Evolutionary conservation across 1,140 invertebrate species (phyloP).

Genomic region (Meloidogyne exigua): DNA sequence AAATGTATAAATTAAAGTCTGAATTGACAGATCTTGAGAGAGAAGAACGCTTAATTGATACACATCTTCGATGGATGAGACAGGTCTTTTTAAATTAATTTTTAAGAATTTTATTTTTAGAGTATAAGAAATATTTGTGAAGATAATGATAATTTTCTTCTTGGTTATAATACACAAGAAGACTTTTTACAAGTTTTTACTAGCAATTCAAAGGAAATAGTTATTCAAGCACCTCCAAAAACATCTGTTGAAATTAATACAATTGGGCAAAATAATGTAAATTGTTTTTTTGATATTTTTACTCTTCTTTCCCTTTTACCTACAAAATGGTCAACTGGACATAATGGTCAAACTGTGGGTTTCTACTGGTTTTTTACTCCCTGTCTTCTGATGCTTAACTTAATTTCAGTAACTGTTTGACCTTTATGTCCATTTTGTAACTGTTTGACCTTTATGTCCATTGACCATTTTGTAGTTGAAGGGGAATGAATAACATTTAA

Average conservation of each 20-base stretch:
- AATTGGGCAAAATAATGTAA: slow-evolving; percentile 11
- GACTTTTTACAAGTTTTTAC: slow-evolving; percentile 35
- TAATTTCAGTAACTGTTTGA: too few species aligned
- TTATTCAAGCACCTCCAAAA: slow-evolving; percentile 39
- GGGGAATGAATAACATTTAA: too few species aligned
- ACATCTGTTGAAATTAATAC: slow-evolving; percentile 32
- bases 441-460: too few species aligned
- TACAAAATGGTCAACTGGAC: too few species aligned
- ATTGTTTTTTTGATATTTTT: neutral
- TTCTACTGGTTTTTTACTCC: too few species aligned
- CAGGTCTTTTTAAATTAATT: slow-evolving; percentile 30
- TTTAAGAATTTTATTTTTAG: slow-evolving; percentile 25
- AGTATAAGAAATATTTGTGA: slow-evolving; percentile 48
- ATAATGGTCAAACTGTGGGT: too few species aligned
- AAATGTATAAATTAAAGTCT: slow-evolving; percentile 43
- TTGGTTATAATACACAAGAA: slow-evolving; percentile 36
- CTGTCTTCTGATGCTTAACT: too few species aligned
- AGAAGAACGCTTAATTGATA: slow-evolving; percentile 53
- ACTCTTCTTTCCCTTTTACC: too few species aligned
- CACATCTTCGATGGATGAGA: slow-evolving; percentile 53
- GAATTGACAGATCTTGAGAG: slow-evolving; percentile 52
- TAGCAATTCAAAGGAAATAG: slow-evolving; percentile 25
- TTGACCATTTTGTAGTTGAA: too few species aligned
- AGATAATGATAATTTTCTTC: slow-evolving; percentile 40
- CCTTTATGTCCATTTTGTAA: too few species aligned